Base-by-base conservation (phyloP, 2,113 vertebrate genomes). In the Neotoma lepida region DNA sequence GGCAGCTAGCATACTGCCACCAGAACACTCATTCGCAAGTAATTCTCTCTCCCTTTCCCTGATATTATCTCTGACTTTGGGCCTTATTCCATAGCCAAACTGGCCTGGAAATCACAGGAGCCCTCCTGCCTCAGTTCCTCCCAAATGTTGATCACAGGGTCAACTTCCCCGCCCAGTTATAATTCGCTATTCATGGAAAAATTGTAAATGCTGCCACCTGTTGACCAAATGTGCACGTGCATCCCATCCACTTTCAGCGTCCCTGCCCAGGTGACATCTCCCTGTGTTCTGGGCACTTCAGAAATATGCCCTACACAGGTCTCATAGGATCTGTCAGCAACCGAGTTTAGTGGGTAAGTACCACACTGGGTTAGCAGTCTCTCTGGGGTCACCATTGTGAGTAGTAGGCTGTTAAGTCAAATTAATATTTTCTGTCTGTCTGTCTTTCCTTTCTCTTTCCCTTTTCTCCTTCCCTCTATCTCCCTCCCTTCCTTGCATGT, bases 171-270 rank as follows among this genome's bases (percentile, higher is more conserved):
- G 39, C 35, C 74, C 61, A 86, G 49, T 33, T 76, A 9, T 44
- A 24, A 39, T 88, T 86, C 54, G 68, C 28, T 73, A 39, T 82
- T 24, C 49, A 63, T 56, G 35, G 88, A 93, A 91, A 91, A 81
- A 49, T 91, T 91, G 84, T 39, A 71, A 85, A 78, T 95, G 94
- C 97, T 96, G 96, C 96, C 97, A 96, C 96, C 96, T 96, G 93
- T 96, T 96, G 96, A 76, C 93, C 89, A 10, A 68, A 64, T 61
- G 18, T 63, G 35, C 54, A 13, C 41, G 15, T 89, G 64, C 95
- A 71, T 49, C 56, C 54, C 24, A 44, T 77, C 46, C 15, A 30
- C n/a, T 76, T 33, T 49, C 51, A 33, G 7, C 35, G 46, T n/a
- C 30, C 5, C 26, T n/a, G 46, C n/a, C 84, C 15, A 70, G 41